Percentiles rank a stretch among this genome's conserved stretches.
Conservation (phyloP, 2,113 vertebrate genomes). For the Myodes glareolus region DNA sequence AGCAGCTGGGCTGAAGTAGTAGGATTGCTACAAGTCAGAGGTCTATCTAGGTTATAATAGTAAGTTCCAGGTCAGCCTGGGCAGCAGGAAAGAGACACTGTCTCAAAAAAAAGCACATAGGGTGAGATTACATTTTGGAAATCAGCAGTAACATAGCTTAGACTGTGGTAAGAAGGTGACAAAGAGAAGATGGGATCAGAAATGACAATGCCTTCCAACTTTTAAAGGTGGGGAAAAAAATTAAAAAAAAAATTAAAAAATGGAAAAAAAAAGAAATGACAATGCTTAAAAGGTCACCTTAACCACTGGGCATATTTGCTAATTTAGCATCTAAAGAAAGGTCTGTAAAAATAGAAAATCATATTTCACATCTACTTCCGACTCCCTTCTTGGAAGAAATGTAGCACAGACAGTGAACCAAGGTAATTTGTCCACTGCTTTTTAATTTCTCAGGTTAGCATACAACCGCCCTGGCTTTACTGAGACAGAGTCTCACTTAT, state of each 20-base stretch:
- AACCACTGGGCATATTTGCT: conserved; percentile 42
- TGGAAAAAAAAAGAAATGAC: no score
- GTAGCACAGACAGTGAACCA: conserved; percentile 3
- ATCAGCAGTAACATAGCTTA: conserved; percentile 26
- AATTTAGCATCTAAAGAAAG: conserved; percentile 54
- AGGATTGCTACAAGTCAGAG: neutral
- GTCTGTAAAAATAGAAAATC: conserved; percentile 50
- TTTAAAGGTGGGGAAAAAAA: no score
- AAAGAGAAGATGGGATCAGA: conserved; percentile 23
- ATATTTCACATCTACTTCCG: conserved; percentile 42
- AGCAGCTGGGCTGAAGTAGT: neutral
- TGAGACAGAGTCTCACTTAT: neutral
- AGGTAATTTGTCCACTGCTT: neutral
- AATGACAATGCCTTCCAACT: neutral
- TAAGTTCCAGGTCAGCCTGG: neutral
- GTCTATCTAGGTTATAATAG: neutral
- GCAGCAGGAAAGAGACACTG: neutral
- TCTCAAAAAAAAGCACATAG: neutral
- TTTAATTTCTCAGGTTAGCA: neutral
- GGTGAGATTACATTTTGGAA: conserved; percentile 44
- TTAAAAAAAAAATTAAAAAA: no score
- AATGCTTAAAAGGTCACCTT: conserved; percentile 53
- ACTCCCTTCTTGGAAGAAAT: conserved; percentile 27
- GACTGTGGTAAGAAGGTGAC: neutral
- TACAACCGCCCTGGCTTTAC: neutral